phyloP scores from a whole-genome alignment of 53 echinoderm and acorn worm genomes.

The Apostichopus leukothele region DNA sequence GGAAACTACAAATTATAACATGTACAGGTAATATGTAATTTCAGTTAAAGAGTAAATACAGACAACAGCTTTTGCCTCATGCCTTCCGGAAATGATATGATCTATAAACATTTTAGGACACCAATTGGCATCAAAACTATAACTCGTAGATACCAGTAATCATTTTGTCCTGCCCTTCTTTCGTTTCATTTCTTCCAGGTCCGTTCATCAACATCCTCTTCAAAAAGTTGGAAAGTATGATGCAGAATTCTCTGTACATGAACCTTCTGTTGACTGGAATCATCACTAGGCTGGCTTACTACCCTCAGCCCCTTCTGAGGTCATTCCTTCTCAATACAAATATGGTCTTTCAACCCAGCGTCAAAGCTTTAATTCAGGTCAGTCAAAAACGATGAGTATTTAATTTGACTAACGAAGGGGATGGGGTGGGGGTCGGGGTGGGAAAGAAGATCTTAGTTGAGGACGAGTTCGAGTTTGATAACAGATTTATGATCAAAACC shows the following conservation, averaged over 20 bases:
- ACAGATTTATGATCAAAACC: no score
- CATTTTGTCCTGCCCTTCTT: no score
- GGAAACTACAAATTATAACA: no score
- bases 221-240: conserved; percentile 86
- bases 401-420: not conserved
- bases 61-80: no score
- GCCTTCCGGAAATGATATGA: no score
- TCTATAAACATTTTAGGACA: no score
- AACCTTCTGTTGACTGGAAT: conserved; percentile 93
- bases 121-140: no score
- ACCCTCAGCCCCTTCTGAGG: conserved; percentile 87
- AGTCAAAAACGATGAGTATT: not conserved
- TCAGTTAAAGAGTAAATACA: no score
- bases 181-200: conserved; percentile 55
- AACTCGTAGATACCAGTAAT: no score
- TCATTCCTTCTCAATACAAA: conserved; percentile 96
- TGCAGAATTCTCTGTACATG: conserved; percentile 90
- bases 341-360: conserved; percentile 98
- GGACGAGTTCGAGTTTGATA: no score
- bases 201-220: conserved; percentile 91
- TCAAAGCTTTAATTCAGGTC: conserved; percentile 90
- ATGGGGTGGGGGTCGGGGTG: not conserved
- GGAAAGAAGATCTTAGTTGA: not conserved
- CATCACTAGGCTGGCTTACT: conserved; percentile 86
- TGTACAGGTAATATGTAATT: no score